Base-by-base conservation (phyloP, 64 coral and sea anemone species). In the Platygyra sinensis region DNA sequence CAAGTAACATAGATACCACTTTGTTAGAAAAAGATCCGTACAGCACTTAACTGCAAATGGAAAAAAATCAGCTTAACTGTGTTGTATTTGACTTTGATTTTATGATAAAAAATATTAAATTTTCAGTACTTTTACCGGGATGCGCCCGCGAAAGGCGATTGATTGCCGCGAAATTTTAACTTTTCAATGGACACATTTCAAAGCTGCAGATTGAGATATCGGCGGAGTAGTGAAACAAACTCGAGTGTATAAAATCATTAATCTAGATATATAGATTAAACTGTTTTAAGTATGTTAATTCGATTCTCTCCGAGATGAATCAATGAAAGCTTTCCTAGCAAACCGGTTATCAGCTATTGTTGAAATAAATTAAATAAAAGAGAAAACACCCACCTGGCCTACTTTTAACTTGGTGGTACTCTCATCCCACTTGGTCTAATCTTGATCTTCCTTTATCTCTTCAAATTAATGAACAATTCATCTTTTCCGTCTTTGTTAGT, bases 331-430 rank as follows among this genome's bases (percentile, higher is more conserved):
- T 50, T 27, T n/a, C 28, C 22, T n/a, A 24, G 20, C 24, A 4
- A n/a, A 50, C 18, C 20, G 5, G 9, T 71, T 16, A 28, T 27
- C 22, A 27, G 65, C 22, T 69, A 69, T 69, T 69, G 65, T 69
- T 69, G n/a, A 25, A 10, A 69, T 27, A 27, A 69, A 69, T 69
- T 69, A 10, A 27, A 25, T 27, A 8, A 27, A 69, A 11, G 5
- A 10, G 38, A 71, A 50, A 83, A 62, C 32, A 85, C 81, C 36
- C 42, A 85, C 81, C 36, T 25, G 62, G 39, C 12, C 72, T 50
- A 24, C 38, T 67, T 22, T 46, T 51, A 85, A 85, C 38, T 63
- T 63, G 36, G 63, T 10, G 16, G 20, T 27, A 85, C 36, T 16
- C 50, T 85, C 36, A 85, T 85, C 52, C 20, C 62, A 4, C 14